Evolutionary conservation across 2,888 invertebrate species (phyloP), one percentile per base, ranked within the genome.

Genomic region (Andrena chrysosceles): DNA sequence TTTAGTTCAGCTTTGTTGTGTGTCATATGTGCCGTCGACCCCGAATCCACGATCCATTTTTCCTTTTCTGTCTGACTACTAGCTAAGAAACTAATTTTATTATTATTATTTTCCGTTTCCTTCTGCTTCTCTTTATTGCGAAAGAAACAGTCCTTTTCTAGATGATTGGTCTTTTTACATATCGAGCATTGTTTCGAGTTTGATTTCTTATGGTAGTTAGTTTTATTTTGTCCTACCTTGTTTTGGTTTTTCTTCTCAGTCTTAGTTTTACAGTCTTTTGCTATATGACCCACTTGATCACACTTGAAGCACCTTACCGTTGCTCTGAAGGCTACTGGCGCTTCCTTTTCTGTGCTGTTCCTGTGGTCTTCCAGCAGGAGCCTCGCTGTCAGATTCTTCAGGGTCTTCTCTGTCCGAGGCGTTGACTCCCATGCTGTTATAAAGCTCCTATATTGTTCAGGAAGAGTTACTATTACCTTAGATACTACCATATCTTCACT

Each of bases 341-440:
- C 48, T 16, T 70, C 48, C 10, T 48, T 26, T 13, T 60, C 26
- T 16, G 5, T 23, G 5, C 26, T 29, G 3, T 48, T 23, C 16
- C 48, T 59, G 0, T 31, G 20, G 29, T 59, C 59, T 48, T 59
- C 59, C 26, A n/a, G 2, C n/a, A 70, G 8, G 16, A 70, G 29
- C 16, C 70, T 70, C 1, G 42, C 60, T 6, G 52, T 54, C 2
- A 68, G 54, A 54, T 68, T 68, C 8, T 49, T 16, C 8, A 67
- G 23, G 4, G 16, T 67, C 20, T 49, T 48, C 2, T 67, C 49
- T 23, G 13, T 5, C 6, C 13, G 10, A 1, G 66, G 48, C 6
- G 68, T 54, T 20, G 54, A 68, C 13, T 54, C 68, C 54, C 68
- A 68, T 16, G 68, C 52, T 5, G 49, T 68, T 23, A 20, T n/a